A percentile compares a stretch with the other conserved stretches of the same genome.
These are phyloP conservation scores for Tubiluchus corallicola DNA, from an alignment of 2,888 invertebrate species.

Conservation along the genomic window DNA sequence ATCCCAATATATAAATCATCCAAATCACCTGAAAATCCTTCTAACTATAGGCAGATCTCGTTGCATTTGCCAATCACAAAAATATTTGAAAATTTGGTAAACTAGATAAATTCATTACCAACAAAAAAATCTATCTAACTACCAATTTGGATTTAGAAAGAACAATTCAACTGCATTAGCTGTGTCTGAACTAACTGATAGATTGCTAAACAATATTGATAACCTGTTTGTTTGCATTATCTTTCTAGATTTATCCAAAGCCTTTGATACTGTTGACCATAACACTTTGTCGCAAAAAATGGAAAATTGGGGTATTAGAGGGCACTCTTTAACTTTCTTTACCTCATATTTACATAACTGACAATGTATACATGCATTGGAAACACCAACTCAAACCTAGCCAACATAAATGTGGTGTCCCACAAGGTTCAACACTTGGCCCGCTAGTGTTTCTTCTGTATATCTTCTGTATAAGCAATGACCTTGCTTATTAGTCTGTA, in stretches of 20 bases:
- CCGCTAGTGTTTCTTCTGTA: not conserved
- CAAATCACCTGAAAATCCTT: not conserved
- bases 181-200: not conserved
- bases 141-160: conserved; percentile 1
- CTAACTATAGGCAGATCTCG: not conserved
- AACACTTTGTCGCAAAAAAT: not conserved
- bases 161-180: not conserved
- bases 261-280: conserved; percentile 1
- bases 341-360: too few relatives aligned
- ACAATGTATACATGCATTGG: too few relatives aligned
- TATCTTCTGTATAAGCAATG: too few relatives aligned
- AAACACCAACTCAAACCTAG: too few relatives aligned
- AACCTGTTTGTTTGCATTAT: not conserved
- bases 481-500: not conserved
- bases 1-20: not conserved
- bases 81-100: conserved; percentile 1
- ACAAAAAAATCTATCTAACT: too few relatives aligned
- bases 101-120: too few relatives aligned
- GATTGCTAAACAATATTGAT: not conserved
- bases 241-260: not conserved
- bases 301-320: not conserved
- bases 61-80: not conserved
- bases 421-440: not conserved
- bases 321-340: not conserved
- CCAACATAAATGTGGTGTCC: not conserved